A percentile compares a stretch with the other conserved stretches of the same genome.
Evolutionary conservation across 92 coral and sea anemone genomes (phyloP).

Genomic region (Epizoanthus stellaris): DNA sequence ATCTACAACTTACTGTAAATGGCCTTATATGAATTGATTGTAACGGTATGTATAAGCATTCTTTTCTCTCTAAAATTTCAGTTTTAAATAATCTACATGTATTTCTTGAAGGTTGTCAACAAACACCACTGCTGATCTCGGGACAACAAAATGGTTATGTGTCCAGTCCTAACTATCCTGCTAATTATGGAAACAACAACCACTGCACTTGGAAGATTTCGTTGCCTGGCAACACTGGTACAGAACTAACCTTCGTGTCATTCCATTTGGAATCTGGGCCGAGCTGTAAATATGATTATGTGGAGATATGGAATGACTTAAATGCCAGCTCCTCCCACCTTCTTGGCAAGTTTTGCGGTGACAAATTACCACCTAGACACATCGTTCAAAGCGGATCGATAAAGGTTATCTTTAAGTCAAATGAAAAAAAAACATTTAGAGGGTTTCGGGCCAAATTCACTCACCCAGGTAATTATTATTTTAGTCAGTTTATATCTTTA

Average conservation of each 20-base stretch:
- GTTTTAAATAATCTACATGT: not conserved
- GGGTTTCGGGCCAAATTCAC: conserved; percentile 7
- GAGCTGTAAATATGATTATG: not conserved
- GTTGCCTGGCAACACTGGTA: not conserved
- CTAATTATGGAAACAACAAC: not conserved
- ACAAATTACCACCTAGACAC: conserved; percentile 1
- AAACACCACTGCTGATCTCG: not conserved
- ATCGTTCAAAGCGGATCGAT: not conserved
- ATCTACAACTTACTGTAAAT: too few species aligned
- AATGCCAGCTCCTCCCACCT: not conserved
- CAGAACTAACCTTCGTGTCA: not conserved
- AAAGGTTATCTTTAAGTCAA: conserved; percentile 3
- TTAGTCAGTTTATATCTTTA: too few species aligned
- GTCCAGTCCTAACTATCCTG: conserved; percentile 13
- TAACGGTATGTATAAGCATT: too few species aligned
- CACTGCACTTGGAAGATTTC: not conserved
- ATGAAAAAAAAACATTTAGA: not conserved
- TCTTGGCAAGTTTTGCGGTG: not conserved
- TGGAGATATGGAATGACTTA: not conserved
- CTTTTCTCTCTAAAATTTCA: too few species aligned
- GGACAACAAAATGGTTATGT: not conserved
- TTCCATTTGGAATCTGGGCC: not conserved
- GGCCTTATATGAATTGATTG: too few species aligned
- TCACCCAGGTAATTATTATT: conserved; percentile 10
- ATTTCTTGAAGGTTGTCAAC: conserved; percentile 3